These are phyloP conservation scores for Temnopleurus reevesii DNA, from an alignment of 53 echinoderm and acorn worm genomes.

Conservation along the genomic window DNA sequence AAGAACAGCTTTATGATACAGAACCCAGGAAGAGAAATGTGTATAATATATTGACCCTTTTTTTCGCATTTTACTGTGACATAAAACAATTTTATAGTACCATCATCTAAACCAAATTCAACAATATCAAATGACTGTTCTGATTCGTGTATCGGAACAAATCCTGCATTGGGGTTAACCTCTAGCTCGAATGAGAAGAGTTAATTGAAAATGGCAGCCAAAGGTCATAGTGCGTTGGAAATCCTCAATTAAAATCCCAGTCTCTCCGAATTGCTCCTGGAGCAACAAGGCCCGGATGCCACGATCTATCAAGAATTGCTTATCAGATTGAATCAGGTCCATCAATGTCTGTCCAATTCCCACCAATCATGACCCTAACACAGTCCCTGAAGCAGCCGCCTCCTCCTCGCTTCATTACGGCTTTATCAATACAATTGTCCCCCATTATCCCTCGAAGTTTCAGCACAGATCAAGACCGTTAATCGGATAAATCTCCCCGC, in stretches of 20 bases:
- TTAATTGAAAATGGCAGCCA: neutral
- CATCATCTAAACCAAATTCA: too few relatives aligned
- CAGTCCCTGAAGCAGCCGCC: neutral
- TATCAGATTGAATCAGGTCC: neutral
- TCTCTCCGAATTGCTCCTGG: neutral
- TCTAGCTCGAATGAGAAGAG: too few relatives aligned
- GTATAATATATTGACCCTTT: too few relatives aligned
- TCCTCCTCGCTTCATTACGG: neutral
- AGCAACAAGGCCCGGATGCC: neutral
- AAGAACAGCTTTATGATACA: too few relatives aligned
- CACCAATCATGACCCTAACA: neutral
- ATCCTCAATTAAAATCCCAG: neutral
- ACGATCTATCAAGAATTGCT: neutral
- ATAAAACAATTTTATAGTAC: too few relatives aligned
- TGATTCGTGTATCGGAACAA: too few relatives aligned
- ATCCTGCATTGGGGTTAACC: too few relatives aligned
- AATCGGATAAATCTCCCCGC: slow-evolving; percentile 33
- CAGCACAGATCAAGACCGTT: slow-evolving; percentile 11
- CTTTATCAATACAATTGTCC: slow-evolving; percentile 21
- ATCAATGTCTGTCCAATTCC: slow-evolving; percentile 33
- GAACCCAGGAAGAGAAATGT: too few relatives aligned
- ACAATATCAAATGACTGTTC: too few relatives aligned
- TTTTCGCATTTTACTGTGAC: too few relatives aligned
- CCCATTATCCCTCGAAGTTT: slow-evolving; percentile 6
- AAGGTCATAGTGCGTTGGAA: neutral